Base-by-base conservation (phyloP, 1,140 invertebrate species). In the Cotesia glomerata region DNA sequence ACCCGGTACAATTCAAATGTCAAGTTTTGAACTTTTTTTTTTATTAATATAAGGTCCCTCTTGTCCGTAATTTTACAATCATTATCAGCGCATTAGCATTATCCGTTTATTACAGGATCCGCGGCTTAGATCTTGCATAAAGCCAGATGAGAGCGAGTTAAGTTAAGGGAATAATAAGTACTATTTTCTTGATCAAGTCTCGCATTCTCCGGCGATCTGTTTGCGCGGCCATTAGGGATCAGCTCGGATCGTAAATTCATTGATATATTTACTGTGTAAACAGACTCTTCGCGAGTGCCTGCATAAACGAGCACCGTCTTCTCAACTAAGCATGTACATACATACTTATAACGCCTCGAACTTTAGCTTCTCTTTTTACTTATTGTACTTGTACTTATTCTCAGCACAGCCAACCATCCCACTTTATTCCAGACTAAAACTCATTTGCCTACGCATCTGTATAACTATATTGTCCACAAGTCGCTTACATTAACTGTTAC, bases 231-330 rank as follows among this genome's bases (percentile, higher is more conserved):
- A 85, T 85, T 85, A 85, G 76, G 81, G 82, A 84, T 84, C 82
- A 80, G 76, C 77, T 74, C 49, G 69, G 76, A 80, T 85, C 83
- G 83, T 85, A 84, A 82, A 80, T 82, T 82, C 79, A 82, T 82
- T 80, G 79, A 81, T 80, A 79, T 81, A 86, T 86, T 86, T 85
- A 85, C 84, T 82, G 82, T 84, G 81, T 80, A 86, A 85, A 82
- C 82, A 75, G 68, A 75, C 68, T 66, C 32, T 51, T 34, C 56
- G 66, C 51, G 68, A 34, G 49, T 70, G 36, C 26, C 18, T 26
- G 32, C 56, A 49, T 54, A 54, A 45, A 45, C 39, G 39, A 45
- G 7, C 39, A 45, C 26, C 26, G 39, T 7, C 13, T 39, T 35
- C 11, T 36, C 36, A 39, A 45, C 36, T 16, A 5, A 35, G 34